phyloP scores from a whole-genome alignment of 2,797 vertebrate species.

The Eleutherodactylus coqui region DNA sequence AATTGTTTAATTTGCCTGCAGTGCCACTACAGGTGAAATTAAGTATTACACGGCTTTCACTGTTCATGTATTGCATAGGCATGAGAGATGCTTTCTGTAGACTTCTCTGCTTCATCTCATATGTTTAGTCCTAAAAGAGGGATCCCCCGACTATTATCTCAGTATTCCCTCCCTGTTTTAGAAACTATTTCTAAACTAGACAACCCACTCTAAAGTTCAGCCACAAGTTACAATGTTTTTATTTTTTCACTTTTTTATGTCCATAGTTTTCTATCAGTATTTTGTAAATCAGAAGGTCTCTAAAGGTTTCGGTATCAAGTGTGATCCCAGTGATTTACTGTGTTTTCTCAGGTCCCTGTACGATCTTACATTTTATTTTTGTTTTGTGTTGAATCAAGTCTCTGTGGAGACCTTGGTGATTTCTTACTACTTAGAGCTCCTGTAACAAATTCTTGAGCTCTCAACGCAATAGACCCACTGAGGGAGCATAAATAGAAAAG shows the following conservation, averaged over 20 bases:
- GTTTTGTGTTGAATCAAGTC: slow-evolving; percentile 6
- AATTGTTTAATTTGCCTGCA: too few species aligned
- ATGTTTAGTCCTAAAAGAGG: not conserved
- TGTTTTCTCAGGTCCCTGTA: not conserved
- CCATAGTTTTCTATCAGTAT: not conserved
- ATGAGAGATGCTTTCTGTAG: not conserved
- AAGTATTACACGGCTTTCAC: too few species aligned
- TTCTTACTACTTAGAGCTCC: slow-evolving; percentile 10
- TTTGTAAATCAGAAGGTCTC: slow-evolving; percentile 6
- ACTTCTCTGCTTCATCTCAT: not conserved
- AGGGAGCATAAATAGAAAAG: not conserved
- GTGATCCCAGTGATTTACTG: slow-evolving; percentile 4
- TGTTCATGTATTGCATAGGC: too few species aligned
- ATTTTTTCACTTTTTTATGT: not conserved
- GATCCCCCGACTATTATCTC: not conserved
- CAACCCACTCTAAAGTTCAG: not conserved
- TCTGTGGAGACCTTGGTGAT: slow-evolving; percentile 1
- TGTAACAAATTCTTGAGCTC: slow-evolving; percentile 25
- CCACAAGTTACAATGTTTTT: not conserved
- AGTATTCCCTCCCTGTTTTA: not conserved
- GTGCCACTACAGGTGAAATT: too few species aligned
- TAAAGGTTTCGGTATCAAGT: not conserved
- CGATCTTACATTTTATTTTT: slow-evolving; percentile 16
- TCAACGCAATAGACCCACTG: not conserved
- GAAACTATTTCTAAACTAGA: not conserved